Percentiles rank a stretch among this genome's conserved stretches.
Conservation (phyloP, 1,140 invertebrate genomes). For the Bicyclus anynana region DNA sequence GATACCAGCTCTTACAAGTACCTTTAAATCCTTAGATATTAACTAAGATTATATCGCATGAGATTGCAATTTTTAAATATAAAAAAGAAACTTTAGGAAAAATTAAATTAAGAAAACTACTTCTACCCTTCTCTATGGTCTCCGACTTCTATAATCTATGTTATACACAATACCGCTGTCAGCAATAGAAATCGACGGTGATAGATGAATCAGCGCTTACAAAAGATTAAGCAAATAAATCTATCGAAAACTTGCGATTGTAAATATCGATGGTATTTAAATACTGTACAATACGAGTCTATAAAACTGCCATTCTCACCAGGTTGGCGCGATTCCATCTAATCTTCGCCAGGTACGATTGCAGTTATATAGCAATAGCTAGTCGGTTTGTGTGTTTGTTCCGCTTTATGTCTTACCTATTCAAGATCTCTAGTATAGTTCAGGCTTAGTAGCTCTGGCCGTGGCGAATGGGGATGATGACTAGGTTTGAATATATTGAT, state of each 20-base stretch:
- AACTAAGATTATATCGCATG: no score
- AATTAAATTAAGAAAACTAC: not conserved
- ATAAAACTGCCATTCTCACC: not conserved
- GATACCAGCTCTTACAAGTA: no score
- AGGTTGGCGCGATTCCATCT: not conserved
- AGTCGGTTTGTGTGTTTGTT: no score
- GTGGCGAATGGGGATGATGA: no score
- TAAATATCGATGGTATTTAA: not conserved
- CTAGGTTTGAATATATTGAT: no score
- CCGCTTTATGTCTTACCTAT: no score
- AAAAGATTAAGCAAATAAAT: slow-evolving; percentile 2
- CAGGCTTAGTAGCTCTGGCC: no score
- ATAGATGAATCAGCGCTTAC: slow-evolving; percentile 2
- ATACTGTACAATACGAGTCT: not conserved
- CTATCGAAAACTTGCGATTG: not conserved
- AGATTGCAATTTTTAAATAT: no score
- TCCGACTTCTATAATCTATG: not conserved
- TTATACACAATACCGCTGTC: not conserved
- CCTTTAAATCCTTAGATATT: no score
- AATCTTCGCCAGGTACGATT: no score
- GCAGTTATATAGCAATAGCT: not conserved
- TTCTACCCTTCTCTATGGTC: not conserved
- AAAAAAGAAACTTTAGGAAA: no score
- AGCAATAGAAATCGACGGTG: slow-evolving; percentile 1
- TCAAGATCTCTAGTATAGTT: no score